Base-by-base conservation (phyloP, 2,113 vertebrate species). In the Vidua macroura region DNA sequence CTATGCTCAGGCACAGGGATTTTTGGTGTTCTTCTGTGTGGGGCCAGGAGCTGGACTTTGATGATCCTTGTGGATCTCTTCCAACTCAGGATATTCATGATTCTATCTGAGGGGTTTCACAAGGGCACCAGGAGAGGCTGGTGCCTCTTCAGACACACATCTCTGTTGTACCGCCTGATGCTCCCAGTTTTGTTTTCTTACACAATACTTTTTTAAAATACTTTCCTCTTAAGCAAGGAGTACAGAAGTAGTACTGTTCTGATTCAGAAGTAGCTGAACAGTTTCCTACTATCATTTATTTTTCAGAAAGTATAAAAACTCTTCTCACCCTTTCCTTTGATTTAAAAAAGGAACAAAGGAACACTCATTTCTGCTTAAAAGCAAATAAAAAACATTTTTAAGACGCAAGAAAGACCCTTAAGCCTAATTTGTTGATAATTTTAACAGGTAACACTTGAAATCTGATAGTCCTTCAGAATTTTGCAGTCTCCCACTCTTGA, bases 151-250 rank as follows among this genome's bases (percentile, higher is more conserved):
- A 90, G 69, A 89, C 20, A 46, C 2, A 3, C 10, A 75, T 24
- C 27, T 59, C 82, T 58, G 53, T n/a, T 15, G 9, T 11, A 53
- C 5, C 0, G 0, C 6, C 49, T 63, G 74, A 75, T 11, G 30
- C 27, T 79, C 30, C 44, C 21, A 24, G 15, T 27, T 59, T 27
- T 64, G 28, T 23, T 48, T 72, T 48, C 55, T 59, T 5, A 10
- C 4, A 49, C 6, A 33, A 6, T 39, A 60, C 8, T 17, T 19
- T 41, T 41, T 43, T 12, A 6, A 5, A 46, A 12, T 44, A 44
- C 39, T 19, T 39, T 39, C 23, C 14, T 87, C 58, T 80, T 39
- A 37, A 64, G 20, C 25, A 58, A 82, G 16, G 10, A 78, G 30
- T 2, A 60, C 37, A 76, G 19, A n/a, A 56, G 2, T 33, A 41